A percentile compares a stretch with the other conserved stretches of the same genome.
phyloP scores from a whole-genome alignment of 1,140 invertebrate species.

The Dinoponera quadriceps region DNA sequence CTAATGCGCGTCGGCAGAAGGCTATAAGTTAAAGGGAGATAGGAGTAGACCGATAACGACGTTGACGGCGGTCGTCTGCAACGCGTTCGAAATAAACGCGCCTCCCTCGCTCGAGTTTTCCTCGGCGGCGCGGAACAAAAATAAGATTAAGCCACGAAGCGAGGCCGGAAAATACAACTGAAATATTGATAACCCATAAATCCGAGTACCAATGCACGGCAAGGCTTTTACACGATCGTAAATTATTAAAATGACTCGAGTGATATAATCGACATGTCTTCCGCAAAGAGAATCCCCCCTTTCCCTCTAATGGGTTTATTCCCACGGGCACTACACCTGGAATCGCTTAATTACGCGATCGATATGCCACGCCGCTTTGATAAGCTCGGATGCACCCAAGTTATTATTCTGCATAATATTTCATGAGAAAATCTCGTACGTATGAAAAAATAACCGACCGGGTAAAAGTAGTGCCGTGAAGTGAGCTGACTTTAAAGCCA shows the following conservation, averaged over 20 bases:
- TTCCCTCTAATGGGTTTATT: constrained; percentile 46
- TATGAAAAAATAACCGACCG: constrained; percentile 1
- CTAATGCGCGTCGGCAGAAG: constrained; percentile 62
- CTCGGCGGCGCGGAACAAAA: background rate
- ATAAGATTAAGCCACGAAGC: constrained; percentile 5
- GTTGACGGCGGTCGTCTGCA: constrained; percentile 46
- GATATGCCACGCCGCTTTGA: constrained; percentile 10
- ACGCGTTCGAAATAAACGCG: constrained; percentile 60
- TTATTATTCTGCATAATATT: constrained; percentile 38
- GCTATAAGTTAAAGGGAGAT: constrained; percentile 67
- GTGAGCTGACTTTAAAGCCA: background rate
- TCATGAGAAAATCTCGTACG: background rate
- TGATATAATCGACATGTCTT: constrained; percentile 53
- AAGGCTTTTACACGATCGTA: constrained; percentile 9
- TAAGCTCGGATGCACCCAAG: background rate
- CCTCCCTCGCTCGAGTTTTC: background rate
- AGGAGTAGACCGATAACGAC: constrained; percentile 64
- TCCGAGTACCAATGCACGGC: constrained; percentile 7
- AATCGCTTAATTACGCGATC: constrained; percentile 43
- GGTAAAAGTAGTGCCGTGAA: background rate
- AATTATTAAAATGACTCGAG: constrained; percentile 46
- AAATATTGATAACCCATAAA: constrained; percentile 55
- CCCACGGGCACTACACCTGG: constrained; percentile 33
- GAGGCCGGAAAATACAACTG: constrained; percentile 30
- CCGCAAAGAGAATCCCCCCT: constrained; percentile 42